A percentile compares a stretch with the other conserved stretches of the same genome.
These are phyloP conservation scores for Myiotriccus ornatus DNA, from an alignment of 2,797 vertebrate genomes.

Conservation along the genomic window DNA sequence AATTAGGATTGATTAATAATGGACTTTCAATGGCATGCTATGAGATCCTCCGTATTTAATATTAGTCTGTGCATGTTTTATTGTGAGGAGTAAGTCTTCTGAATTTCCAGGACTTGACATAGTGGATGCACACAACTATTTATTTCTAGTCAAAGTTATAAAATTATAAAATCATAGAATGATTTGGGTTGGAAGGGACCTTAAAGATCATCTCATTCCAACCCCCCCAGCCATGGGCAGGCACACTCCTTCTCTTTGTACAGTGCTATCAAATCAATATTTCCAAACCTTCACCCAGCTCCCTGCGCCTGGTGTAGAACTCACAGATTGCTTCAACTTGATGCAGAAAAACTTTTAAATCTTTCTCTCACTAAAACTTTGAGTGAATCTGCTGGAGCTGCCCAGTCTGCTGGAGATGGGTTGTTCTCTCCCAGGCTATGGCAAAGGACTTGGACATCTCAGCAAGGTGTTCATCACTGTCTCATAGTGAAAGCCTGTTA, in stretches of 20 bases:
- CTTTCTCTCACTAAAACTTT: neutral
- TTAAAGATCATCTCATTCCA: neutral
- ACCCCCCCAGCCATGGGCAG: accelerated
- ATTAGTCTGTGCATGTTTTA: neutral
- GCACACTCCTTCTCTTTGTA: neutral
- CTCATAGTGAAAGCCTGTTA: neutral
- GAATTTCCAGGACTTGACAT: neutral
- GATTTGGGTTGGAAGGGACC: neutral
- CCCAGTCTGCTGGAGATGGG: neutral
- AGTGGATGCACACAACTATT: neutral
- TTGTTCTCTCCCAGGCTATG: neutral
- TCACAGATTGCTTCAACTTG: neutral
- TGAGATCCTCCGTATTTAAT: neutral
- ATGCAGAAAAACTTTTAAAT: neutral
- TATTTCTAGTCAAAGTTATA: neutral
- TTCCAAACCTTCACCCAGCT: neutral
- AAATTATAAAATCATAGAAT: neutral
- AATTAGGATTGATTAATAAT: neutral
- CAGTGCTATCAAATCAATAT: neutral
- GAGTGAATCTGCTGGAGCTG: neutral
- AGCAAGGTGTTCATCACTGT: neutral
- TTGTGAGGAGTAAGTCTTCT: neutral
- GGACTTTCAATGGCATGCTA: neutral
- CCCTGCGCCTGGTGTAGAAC: neutral
- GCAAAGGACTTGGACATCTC: neutral